Base-by-base conservation (phyloP, 2,797 vertebrate species). In the Rhinella marina region DNA sequence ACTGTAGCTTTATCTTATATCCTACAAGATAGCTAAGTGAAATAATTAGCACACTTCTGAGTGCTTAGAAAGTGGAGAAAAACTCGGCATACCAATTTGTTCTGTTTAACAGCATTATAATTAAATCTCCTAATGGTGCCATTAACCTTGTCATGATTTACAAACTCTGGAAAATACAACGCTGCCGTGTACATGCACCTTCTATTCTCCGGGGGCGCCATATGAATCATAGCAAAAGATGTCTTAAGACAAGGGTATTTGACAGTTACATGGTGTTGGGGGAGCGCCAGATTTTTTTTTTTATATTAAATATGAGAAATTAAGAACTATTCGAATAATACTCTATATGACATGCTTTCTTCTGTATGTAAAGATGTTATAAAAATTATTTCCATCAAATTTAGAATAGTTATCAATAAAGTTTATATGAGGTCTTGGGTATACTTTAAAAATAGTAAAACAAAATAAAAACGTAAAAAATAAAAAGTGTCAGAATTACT, bases 111-210 rank as follows among this genome's bases (percentile, higher is more conserved):
- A 81, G 68, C 73, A 19, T 82, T 82, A 8, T 77, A 85, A 85
- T 85, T 85, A 76, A 62, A 25, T 77, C 73, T 62, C 83, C 73
- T 85, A 85, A 85, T 85, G 72, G 56, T 52, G 8, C 83, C 57
- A 85, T 85, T 85, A 76, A 85, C 72, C 83, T 85, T 85, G 70
- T 77, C 83, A 62, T 76, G 72, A 83, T 70, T 56, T 70, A 25
- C 64, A 70, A 56, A 56, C 81, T 21, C 21, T 13, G 66, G 56
- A 70, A 70, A 56, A 23, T 41, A 70, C 32, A 82, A 54, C 72
- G 64, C 62, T 48, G 62, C 61, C n/a, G 4, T 68, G 48, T 54
- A 19, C 48, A 70, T 52, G 62, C n/a, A 23, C 79, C 62, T 66
- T 29, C n/a, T 17, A 64, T 16, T 27, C 50, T 56, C 16, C 62